Conservation (phyloP, 2,888 invertebrate genomes). For the Drosophila macrospina region DNA sequence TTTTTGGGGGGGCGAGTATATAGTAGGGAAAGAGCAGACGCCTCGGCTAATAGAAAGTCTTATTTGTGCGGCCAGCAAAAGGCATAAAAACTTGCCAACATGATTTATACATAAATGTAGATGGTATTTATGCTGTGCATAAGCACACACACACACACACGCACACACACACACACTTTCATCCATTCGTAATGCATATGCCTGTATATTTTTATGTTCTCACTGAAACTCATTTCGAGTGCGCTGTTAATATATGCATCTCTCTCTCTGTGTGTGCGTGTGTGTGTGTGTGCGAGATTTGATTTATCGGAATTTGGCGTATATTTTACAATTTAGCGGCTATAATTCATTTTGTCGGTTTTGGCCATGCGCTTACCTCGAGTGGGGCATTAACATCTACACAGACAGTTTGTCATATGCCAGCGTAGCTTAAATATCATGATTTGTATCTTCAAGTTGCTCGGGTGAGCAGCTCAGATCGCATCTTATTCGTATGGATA, state of each 20-base stretch:
- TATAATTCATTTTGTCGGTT: conserved; percentile 80
- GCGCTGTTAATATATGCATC: conserved; percentile 26
- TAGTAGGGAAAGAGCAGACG: conserved; percentile 44
- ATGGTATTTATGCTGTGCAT: conserved; percentile 61
- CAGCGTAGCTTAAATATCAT: conserved; percentile 38
- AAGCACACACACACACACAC: conserved; percentile 47
- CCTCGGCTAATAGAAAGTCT: conserved; percentile 75
- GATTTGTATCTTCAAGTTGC: conserved; percentile 20
- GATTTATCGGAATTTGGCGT: conserved; percentile 78
- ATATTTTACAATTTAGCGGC: conserved; percentile 82
- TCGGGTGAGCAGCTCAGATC: conserved; percentile 15
- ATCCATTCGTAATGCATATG: conserved; percentile 65
- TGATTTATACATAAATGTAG: conserved; percentile 75
- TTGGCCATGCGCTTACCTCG: conserved; percentile 61
- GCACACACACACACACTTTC: conserved; percentile 45
- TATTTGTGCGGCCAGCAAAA: conserved; percentile 52
- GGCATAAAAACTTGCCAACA: conserved; percentile 82
- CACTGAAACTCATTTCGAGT: conserved; percentile 71
- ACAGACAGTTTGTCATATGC: conserved; percentile 51
- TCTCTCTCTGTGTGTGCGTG: conserved; percentile 11
- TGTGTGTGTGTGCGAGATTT: conserved; percentile 54
- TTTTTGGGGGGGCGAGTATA: no score
- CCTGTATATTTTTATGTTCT: conserved; percentile 67
- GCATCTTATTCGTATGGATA: not conserved
- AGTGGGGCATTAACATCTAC: conserved; percentile 60